Evolutionary conservation across 2,797 vertebrate species (phyloP), one percentile per base, ranked within the genome.

Genomic region (Crenichthys baileyi): DNA sequence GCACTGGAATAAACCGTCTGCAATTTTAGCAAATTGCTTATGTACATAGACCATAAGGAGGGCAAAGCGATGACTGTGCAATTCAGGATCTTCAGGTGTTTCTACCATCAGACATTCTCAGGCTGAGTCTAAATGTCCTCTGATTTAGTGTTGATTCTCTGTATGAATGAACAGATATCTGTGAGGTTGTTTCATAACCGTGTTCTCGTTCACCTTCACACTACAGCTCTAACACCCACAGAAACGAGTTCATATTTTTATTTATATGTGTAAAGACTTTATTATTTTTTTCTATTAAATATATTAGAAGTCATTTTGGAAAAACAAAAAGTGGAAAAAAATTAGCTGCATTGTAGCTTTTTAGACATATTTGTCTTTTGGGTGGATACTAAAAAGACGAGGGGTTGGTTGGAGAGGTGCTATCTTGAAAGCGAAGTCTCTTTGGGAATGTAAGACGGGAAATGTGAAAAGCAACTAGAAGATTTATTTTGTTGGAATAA

Each of bases 1-100:
- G 92, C 94, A 94, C 93, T 94, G 92, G 91, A 94, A 88, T 79
- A 76, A 87, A 89, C 72, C 78, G 84, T 90, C 86, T 87, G 84
- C 90, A 86, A 79, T 73, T 51, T 85, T 78, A 88, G 79, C 86
- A 81, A 83, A 84, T 79, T 72, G 76, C 70, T 88, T 78, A 75
- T 88, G 82, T 86, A 84, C 81, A 86, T 80, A 85, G 84, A 80
- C 29, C 0, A 79, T 68, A 53, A 85, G 79, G 83, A 88, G 12
- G 15, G 41, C 72, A 86, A 77, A 73, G 68, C 60, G 41, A 80
- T 63, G 77, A 87, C 78, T 50, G 88, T 92, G 90, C 88, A 91
- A 88, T 90, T 91, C 81, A 81, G 79, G 87, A 80, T 84, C 80
- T 88, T 91, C 89, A 90, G 90, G 90, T 88, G 80, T 90, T 90